These are phyloP conservation scores for Meteorus colon DNA, from an alignment of 2,888 invertebrate genomes.

Conservation along the genomic window DNA sequence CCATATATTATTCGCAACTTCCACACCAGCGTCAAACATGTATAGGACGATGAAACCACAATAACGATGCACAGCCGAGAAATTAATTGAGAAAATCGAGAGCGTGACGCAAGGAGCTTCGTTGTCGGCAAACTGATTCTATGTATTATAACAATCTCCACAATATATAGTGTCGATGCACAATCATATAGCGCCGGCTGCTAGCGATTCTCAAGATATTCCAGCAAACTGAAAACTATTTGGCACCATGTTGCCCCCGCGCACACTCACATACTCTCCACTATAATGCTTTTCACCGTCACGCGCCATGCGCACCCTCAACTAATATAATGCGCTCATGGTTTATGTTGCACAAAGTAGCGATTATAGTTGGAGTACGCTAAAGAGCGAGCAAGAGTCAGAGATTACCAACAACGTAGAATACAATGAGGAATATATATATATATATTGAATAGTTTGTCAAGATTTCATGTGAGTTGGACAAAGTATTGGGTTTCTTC, in stretches of 20 bases:
- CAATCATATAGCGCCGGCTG: slow-evolving; percentile 29
- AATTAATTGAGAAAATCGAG: slow-evolving; percentile 30
- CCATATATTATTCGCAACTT: neutral
- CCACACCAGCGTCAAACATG: neutral
- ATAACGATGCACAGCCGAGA: neutral
- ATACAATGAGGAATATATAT: neutral
- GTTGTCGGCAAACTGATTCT: slow-evolving; percentile 24
- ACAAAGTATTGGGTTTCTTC: neutral
- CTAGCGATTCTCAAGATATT: slow-evolving; percentile 28
- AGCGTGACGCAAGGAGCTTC: slow-evolving; percentile 7
- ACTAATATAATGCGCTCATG: slow-evolving; percentile 24
- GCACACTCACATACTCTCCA: neutral
- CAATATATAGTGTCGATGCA: slow-evolving; percentile 10
- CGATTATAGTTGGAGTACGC: slow-evolving; percentile 1
- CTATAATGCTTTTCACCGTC: slow-evolving; percentile 8
- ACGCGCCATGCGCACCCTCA: slow-evolving; percentile 12
- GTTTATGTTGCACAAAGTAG: slow-evolving; percentile 20
- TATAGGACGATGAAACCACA: slow-evolving; percentile 5
- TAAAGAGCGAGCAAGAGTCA: neutral
- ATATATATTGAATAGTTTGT: slow-evolving; percentile 6
- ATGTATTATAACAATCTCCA: slow-evolving; percentile 6
- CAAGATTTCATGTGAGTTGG: slow-evolving; percentile 2
- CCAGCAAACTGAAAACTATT: slow-evolving; percentile 25
- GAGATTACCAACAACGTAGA: neutral
- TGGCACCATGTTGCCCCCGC: neutral